Percentiles rank a stretch among this genome's conserved stretches.
These are phyloP conservation scores for Tonatia bakeri DNA, from an alignment of 2,113 vertebrate species.

Conservation along the genomic window DNA sequence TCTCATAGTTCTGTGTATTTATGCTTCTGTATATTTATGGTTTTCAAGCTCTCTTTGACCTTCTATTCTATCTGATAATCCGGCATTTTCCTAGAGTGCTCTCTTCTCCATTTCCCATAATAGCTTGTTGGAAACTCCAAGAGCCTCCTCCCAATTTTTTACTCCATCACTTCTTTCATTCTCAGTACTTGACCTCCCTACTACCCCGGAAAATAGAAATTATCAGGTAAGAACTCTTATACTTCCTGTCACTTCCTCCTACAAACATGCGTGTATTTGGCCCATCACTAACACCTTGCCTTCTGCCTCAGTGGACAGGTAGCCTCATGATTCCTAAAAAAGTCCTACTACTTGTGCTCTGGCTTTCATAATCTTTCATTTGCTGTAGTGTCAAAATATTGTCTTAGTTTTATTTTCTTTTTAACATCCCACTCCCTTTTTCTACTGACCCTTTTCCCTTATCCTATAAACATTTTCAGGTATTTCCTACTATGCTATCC, in stretches of 20 bases:
- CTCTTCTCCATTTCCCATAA: background rate
- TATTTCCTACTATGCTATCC: background rate
- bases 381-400: background rate
- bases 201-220: background rate
- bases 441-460: background rate
- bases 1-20: background rate
- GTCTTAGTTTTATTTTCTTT: background rate
- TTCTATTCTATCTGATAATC: background rate
- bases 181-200: background rate
- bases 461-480: background rate
- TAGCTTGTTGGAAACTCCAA: background rate
- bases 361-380: background rate
- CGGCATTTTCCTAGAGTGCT: background rate
- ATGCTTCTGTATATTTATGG: background rate
- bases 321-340: background rate
- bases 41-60: background rate
- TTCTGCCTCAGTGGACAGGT: background rate
- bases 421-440: background rate
- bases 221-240: background rate
- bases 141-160: background rate
- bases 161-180: background rate
- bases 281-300: background rate
- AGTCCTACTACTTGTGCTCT: background rate
- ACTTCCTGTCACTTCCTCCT: background rate
- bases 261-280: background rate